Conservation (phyloP, 2,888 invertebrate genomes). For the Nomada ferruginata region DNA sequence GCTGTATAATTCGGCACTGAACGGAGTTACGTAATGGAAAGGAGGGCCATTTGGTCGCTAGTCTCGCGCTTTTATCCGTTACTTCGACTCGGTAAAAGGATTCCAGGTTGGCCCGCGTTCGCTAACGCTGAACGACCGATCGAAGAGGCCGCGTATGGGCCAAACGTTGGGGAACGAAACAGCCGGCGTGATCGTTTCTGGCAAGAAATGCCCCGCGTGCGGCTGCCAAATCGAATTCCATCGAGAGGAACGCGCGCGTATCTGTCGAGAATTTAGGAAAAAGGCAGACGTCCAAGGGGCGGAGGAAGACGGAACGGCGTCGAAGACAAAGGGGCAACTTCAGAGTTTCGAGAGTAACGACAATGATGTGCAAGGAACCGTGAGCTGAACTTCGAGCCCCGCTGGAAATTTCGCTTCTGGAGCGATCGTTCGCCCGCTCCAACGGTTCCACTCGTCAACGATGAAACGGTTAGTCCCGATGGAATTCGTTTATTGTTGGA, state of each 20-base stretch:
- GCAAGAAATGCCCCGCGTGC: slow-evolving; percentile 75
- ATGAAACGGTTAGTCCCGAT: slow-evolving; percentile 4
- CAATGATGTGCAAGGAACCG: slow-evolving; percentile 72
- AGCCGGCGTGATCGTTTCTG: slow-evolving; percentile 51
- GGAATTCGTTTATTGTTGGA: slow-evolving; percentile 24
- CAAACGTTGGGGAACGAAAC: slow-evolving; percentile 43
- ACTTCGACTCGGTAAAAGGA: slow-evolving; percentile 42
- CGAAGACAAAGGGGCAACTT: slow-evolving; percentile 69
- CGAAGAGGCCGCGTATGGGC: slow-evolving; percentile 41
- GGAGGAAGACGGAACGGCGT: slow-evolving; percentile 3
- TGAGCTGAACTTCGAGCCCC: slow-evolving; percentile 61
- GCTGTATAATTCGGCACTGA: slow-evolving; percentile 58
- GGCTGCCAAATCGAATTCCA: slow-evolving; percentile 79
- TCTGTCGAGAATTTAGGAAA: slow-evolving; percentile 25
- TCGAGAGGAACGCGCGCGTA: slow-evolving; percentile 29
- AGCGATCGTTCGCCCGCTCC: slow-evolving; percentile 36
- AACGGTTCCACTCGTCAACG: slow-evolving; percentile 25
- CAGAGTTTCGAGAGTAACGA: slow-evolving; percentile 66
- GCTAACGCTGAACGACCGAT: slow-evolving; percentile 52
- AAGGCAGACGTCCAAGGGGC: slow-evolving; percentile 4
- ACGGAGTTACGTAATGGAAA: slow-evolving; percentile 48
- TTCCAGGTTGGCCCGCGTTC: slow-evolving; percentile 38
- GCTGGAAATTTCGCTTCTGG: slow-evolving; percentile 53
- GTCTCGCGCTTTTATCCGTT: slow-evolving; percentile 58
- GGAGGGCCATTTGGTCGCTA: slow-evolving; percentile 17